Conservation (phyloP, 92 coral and sea anemone genomes). For the Hydrozoanthus gracilis region DNA sequence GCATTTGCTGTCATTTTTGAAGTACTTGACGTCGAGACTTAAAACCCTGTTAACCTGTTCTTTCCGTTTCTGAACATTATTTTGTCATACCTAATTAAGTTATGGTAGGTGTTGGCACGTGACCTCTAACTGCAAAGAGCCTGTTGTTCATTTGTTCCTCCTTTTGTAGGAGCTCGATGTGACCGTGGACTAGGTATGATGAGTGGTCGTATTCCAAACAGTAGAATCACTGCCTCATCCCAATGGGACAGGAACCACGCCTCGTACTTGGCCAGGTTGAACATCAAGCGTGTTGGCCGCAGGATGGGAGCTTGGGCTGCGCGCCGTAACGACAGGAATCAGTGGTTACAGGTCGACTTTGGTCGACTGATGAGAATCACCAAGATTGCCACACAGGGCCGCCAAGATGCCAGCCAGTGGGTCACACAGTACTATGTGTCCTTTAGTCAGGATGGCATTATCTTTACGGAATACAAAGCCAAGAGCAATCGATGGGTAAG, state of each 20-base stretch:
- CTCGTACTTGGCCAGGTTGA: slow-evolving; percentile 52
- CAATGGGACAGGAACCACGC: slow-evolving; percentile 46
- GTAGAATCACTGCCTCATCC: slow-evolving; percentile 49
- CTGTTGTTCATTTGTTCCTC: not conserved
- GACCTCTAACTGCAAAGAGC: too few species aligned
- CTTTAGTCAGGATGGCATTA: slow-evolving; percentile 55
- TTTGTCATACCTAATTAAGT: too few species aligned
- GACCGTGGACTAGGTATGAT: slow-evolving; percentile 46
- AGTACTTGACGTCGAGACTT: too few species aligned
- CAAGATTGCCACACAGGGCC: slow-evolving; percentile 65
- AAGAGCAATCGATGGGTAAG: slow-evolving; percentile 49
- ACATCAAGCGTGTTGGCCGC: slow-evolving; percentile 23
- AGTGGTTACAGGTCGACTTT: slow-evolving; percentile 81
- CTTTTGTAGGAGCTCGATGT: slow-evolving; percentile 25
- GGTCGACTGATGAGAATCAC: slow-evolving; percentile 69
- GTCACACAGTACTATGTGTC: slow-evolving; percentile 52
- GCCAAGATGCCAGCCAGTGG: slow-evolving; percentile 27
- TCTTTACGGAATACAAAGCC: slow-evolving; percentile 45
- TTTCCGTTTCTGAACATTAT: too few species aligned
- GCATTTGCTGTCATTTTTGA: too few species aligned
- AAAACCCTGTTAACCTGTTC: too few species aligned
- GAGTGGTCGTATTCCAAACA: slow-evolving; percentile 46
- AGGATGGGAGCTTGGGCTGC: slow-evolving; percentile 57
- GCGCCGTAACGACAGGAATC: slow-evolving; percentile 45
- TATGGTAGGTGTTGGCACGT: too few species aligned